Evolutionary conservation across 2,797 vertebrate genomes (phyloP).

Genomic region (Phaenicophaeus curvirostris): DNA sequence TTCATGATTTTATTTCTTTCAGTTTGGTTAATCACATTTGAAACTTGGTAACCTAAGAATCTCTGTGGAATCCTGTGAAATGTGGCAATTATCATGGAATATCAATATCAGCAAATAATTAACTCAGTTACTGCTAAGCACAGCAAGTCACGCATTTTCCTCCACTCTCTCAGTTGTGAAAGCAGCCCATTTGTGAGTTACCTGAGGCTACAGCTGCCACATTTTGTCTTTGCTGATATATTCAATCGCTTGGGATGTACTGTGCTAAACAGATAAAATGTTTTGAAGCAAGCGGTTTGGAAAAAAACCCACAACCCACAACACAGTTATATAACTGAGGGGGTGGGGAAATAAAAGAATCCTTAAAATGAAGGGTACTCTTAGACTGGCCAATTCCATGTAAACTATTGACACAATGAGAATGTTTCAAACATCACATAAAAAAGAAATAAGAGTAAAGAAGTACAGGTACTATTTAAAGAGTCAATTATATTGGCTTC

Average conservation of each 20-base stretch:
- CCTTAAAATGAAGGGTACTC: rapidly evolving
- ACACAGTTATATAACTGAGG: not conserved
- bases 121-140: not conserved
- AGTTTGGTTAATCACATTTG: not conserved
- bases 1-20: not conserved
- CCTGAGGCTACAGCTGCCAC: conserved; percentile 34
- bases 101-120: conserved; percentile 36
- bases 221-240: conserved; percentile 27
- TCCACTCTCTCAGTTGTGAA: not conserved
- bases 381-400: not conserved
- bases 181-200: not conserved
- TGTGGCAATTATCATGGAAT: not conserved
- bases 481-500: not conserved
- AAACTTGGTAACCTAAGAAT: not conserved
- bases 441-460: not conserved
- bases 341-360: not conserved
- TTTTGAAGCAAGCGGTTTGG: not conserved
- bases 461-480: not conserved
- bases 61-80: not conserved
- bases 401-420: not conserved
- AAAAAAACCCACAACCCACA: not conserved
- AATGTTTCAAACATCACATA: not conserved
- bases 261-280: conserved; percentile 33
- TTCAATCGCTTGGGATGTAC: conserved; percentile 19
- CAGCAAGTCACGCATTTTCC: not conserved